These are phyloP conservation scores for Drosophila truncata DNA, from an alignment of 1,140 invertebrate genomes.

Conservation along the genomic window DNA sequence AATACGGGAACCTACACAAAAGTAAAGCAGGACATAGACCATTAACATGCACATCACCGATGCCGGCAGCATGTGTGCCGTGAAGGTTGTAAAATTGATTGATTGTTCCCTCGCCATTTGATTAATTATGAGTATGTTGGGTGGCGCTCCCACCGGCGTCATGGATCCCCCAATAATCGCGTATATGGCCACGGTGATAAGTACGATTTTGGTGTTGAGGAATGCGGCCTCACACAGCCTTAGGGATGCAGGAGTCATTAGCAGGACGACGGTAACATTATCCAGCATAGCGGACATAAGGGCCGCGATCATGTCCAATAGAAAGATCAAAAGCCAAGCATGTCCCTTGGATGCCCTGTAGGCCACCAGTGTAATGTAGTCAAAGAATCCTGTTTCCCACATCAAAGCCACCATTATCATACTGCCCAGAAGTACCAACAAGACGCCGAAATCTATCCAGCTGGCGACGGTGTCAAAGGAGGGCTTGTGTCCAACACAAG, in stretches of 20 bases:
- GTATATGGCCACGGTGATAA: conserved; percentile 91
- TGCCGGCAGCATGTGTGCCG: conserved; percentile 91
- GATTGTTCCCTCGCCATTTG: conserved; percentile 87
- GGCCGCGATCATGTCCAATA: conserved; percentile 91
- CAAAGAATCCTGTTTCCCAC: conserved; percentile 94
- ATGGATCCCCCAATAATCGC: conserved; percentile 94
- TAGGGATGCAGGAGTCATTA: conserved; percentile 95
- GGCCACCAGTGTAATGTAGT: conserved; percentile 89
- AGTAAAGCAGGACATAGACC: conserved; percentile 89
- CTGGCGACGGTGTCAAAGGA: conserved; percentile 89
- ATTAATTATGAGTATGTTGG: conserved; percentile 93
- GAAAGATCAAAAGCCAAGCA: conserved; percentile 92
- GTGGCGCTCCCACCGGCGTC: conserved; percentile 94
- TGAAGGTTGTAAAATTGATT: conserved; percentile 91
- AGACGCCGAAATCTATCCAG: conserved; percentile 94
- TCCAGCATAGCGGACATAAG: conserved; percentile 93
- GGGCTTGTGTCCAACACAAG: conserved; percentile 89
- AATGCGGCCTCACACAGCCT: conserved; percentile 94
- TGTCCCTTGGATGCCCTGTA: conserved; percentile 90
- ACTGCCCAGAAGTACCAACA: conserved; percentile 94
- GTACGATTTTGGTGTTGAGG: conserved; percentile 91
- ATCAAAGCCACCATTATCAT: conserved; percentile 94
- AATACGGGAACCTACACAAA: conserved; percentile 89
- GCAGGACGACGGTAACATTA: conserved; percentile 94
- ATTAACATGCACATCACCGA: conserved; percentile 88